Percentiles rank a stretch among this genome's conserved stretches.
phyloP scores from a whole-genome alignment of 2,797 vertebrate species.

The Chromobotia macracanthus region DNA sequence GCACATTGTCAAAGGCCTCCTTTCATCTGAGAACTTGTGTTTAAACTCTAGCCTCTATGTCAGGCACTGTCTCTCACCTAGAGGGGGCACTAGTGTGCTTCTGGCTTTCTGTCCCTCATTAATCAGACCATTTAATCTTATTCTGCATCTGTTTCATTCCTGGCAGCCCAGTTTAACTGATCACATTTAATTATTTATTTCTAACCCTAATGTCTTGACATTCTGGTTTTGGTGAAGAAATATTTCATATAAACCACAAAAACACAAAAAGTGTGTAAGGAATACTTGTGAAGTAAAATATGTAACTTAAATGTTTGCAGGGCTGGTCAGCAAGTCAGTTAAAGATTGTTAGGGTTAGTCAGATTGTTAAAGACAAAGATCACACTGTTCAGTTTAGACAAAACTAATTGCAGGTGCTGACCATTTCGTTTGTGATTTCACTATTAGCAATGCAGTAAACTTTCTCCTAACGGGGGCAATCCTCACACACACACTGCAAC shows the following conservation, averaged over 20 bases:
- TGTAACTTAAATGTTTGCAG: background rate
- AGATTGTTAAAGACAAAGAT: constrained; percentile 35
- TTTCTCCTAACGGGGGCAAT: background rate
- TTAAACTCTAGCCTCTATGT: background rate
- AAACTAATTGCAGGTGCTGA: constrained; percentile 43
- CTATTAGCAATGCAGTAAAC: constrained; percentile 21
- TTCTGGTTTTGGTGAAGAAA: background rate
- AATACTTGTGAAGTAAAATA: background rate
- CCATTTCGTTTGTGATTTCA: constrained; percentile 11
- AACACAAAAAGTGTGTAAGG: background rate
- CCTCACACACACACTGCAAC: background rate
- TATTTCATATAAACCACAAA: background rate
- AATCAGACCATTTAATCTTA: background rate
- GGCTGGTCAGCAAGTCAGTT: constrained; percentile 5
- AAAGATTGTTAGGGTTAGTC: too few relatives aligned
- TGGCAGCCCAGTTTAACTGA: background rate
- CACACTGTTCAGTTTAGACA: constrained; percentile 25
- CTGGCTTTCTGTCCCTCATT: background rate
- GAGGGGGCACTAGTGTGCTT: background rate
- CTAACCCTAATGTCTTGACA: background rate
- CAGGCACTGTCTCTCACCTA: background rate
- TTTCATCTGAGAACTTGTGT: too few relatives aligned
- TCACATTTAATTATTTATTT: background rate
- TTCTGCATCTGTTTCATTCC: background rate
- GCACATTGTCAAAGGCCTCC: too few relatives aligned